A percentile compares a stretch with the other conserved stretches of the same genome.
phyloP scores from a whole-genome alignment of 1,140 invertebrate species.

The Geopemphigus sp. region DNA sequence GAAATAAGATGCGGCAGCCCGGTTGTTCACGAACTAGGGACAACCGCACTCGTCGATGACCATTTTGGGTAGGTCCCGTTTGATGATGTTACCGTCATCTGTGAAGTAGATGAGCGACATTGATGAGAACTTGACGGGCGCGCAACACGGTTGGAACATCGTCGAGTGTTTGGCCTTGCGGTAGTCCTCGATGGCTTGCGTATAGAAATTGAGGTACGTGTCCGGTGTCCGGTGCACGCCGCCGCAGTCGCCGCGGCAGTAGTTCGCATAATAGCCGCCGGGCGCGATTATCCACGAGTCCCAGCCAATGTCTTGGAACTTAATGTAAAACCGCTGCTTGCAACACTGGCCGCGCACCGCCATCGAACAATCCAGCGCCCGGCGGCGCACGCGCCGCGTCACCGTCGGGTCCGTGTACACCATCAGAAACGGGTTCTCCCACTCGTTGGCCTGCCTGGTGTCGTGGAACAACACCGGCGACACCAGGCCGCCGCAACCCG shows the following conservation, averaged over 20 bases:
- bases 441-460: slow-evolving; percentile 56
- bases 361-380: slow-evolving; percentile 77
- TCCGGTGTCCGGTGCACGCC: slow-evolving; percentile 73
- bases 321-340: slow-evolving; percentile 86
- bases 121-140: slow-evolving; percentile 87
- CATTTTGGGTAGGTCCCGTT: slow-evolving; percentile 92
- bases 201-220: slow-evolving; percentile 81
- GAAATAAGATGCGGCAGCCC: too few relatives aligned
- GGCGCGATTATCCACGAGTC: slow-evolving; percentile 94
- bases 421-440: slow-evolving; percentile 78
- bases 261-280: slow-evolving; percentile 84
- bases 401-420: slow-evolving; percentile 70
- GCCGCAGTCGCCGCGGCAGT: slow-evolving; percentile 84
- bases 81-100: slow-evolving; percentile 85
- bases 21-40: too few relatives aligned
- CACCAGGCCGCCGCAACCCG: slow-evolving; percentile 73
- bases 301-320: slow-evolving; percentile 87
- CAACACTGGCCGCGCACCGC: slow-evolving; percentile 79
- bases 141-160: slow-evolving; percentile 85
- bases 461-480: slow-evolving; percentile 56
- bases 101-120: slow-evolving; percentile 94
- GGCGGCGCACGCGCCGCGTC: slow-evolving; percentile 66
- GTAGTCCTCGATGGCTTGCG: slow-evolving; percentile 85
- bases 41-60: slow-evolving; percentile 94
- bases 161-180: slow-evolving; percentile 71